A percentile compares a stretch with the other conserved stretches of the same genome.
Conservation (phyloP, 2,888 invertebrate species). For the Graphium colonna region DNA sequence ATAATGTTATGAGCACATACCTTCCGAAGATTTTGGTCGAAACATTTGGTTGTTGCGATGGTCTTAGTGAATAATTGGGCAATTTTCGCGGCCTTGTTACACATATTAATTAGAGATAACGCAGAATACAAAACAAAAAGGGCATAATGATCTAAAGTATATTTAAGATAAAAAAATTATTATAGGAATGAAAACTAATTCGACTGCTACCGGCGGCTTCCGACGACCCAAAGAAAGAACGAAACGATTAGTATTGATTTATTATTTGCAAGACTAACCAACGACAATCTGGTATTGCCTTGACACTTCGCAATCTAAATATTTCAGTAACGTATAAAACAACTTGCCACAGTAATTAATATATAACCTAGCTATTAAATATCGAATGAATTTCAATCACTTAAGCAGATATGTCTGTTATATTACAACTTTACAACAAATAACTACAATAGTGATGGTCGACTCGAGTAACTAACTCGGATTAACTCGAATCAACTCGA, state of each 20-base stretch:
- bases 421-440: too few relatives aligned
- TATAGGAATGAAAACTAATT: not conserved
- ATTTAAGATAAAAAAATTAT: not conserved
- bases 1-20: constrained; percentile 35
- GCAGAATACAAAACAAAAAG: not conserved
- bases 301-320: not conserved
- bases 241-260: not conserved
- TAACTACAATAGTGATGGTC: too few relatives aligned
- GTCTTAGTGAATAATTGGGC: constrained; percentile 66
- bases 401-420: too few relatives aligned
- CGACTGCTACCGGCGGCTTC: not conserved
- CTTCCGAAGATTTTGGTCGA: constrained; percentile 66
- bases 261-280: not conserved
- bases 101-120: constrained; percentile 35
- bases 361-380: too few relatives aligned
- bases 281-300: not conserved
- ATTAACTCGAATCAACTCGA: too few relatives aligned
- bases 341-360: not conserved
- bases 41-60: constrained; percentile 62
- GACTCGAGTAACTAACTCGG: too few relatives aligned
- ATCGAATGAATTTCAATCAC: too few relatives aligned
- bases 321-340: not conserved
- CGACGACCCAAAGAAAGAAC: not conserved
- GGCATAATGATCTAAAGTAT: too few relatives aligned
- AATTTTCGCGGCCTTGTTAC: constrained; percentile 53